Evolutionary conservation across 2,888 invertebrate genomes (phyloP).

Genomic region (Coelopa pilipes): DNA sequence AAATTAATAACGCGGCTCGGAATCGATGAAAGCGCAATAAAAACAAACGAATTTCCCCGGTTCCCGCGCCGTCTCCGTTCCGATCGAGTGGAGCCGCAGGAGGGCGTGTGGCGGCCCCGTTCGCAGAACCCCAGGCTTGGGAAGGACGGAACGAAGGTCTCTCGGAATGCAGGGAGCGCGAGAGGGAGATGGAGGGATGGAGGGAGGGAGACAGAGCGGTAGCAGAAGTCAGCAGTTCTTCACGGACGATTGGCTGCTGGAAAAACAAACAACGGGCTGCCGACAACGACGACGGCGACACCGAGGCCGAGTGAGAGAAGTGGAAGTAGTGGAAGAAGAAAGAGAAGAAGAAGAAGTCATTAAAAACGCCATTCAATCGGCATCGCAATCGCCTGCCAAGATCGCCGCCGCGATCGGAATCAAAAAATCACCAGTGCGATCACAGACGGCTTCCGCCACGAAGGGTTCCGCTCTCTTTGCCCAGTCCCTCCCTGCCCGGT

Average conservation of each 20-base stretch:
- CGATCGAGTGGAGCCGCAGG: slow-evolving; percentile 5
- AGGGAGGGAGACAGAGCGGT: not conserved
- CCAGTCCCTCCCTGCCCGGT: not conserved
- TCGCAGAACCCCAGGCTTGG: not conserved
- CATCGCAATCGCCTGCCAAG: slow-evolving; percentile 30
- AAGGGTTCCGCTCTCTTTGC: not conserved
- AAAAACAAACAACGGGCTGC: slow-evolving; percentile 16
- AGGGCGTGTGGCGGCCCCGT: slow-evolving; percentile 5
- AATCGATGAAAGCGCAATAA: slow-evolving; percentile 20
- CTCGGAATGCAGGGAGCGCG: too few relatives aligned
- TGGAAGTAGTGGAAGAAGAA: not conserved
- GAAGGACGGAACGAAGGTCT: not conserved
- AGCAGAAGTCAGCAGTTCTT: slow-evolving; percentile 34
- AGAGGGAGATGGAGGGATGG: too few relatives aligned
- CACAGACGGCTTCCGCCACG: not conserved
- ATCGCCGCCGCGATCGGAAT: slow-evolving; percentile 32
- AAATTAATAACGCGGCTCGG: slow-evolving; percentile 26
- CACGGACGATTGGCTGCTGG: slow-evolving; percentile 32
- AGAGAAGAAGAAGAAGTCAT: slow-evolving; percentile 30
- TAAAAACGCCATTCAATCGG: slow-evolving; percentile 1
- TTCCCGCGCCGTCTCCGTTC: slow-evolving; percentile 20
- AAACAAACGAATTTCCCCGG: slow-evolving; percentile 27
- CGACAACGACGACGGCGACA: too few relatives aligned
- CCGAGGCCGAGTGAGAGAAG: not conserved
- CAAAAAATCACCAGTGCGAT: slow-evolving; percentile 10